Conservation (phyloP, 2,797 vertebrate genomes). For the Sebastes glaucus region DNA sequence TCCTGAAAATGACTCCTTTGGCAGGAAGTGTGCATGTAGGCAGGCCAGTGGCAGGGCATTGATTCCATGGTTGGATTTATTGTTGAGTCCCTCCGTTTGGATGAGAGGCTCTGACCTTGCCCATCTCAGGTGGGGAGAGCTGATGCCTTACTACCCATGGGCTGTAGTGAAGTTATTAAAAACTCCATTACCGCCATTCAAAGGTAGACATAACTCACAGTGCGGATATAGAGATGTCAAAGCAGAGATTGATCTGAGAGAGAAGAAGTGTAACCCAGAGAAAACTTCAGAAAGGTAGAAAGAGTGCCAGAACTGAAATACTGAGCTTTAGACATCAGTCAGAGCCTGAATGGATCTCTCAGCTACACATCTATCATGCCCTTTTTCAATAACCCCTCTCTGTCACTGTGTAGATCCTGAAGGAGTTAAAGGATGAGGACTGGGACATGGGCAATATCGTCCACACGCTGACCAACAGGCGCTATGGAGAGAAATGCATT, state of each 20-base stretch:
- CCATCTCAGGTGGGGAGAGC: constrained; percentile 68
- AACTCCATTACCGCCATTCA: constrained; percentile 80
- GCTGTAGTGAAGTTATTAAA: constrained; percentile 80
- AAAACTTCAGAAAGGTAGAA: constrained; percentile 62
- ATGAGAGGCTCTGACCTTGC: constrained; percentile 78
- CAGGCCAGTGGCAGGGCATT: constrained; percentile 59
- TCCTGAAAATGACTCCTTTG: constrained; percentile 60
- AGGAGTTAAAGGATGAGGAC: constrained; percentile 96
- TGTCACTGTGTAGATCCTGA: constrained; percentile 88
- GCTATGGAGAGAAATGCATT: constrained; percentile 93
- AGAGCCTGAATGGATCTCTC: constrained; percentile 58
- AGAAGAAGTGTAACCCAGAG: constrained; percentile 70
- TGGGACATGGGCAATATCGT: constrained; percentile 95
- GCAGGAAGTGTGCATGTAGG: constrained; percentile 64
- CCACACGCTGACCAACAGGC: constrained; percentile 91
- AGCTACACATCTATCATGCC: constrained; percentile 65
- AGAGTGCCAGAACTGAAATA: constrained; percentile 50
- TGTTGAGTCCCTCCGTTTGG: constrained; percentile 64
- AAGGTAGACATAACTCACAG: constrained; percentile 79
- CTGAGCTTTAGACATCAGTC: constrained; percentile 66
- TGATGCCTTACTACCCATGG: constrained; percentile 73
- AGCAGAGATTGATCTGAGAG: constrained; percentile 77
- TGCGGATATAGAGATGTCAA: constrained; percentile 80
- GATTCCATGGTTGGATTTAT: constrained; percentile 75
- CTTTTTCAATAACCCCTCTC: constrained; percentile 65